A percentile compares a stretch with the other conserved stretches of the same genome.
Evolutionary conservation across 2,797 vertebrate genomes (phyloP).

Genomic region (Picus viridis): DNA sequence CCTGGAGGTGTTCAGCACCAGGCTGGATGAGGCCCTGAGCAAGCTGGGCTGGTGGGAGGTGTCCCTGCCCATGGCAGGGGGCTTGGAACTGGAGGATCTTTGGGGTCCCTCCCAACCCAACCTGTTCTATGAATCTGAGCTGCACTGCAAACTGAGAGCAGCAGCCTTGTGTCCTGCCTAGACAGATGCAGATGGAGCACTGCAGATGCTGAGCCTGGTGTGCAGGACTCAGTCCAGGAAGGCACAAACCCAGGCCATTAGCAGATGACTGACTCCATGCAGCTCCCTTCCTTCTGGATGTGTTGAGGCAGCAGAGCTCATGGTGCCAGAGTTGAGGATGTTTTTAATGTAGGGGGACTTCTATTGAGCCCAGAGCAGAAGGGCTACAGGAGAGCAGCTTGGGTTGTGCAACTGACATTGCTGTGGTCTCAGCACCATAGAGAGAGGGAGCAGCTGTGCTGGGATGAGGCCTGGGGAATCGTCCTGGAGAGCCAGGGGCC

Average conservation of each 20-base stretch:
- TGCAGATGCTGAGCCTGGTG: neutral
- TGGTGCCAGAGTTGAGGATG: neutral
- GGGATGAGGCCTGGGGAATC: neutral
- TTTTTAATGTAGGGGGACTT: neutral
- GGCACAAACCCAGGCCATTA: neutral
- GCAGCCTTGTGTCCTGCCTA: neutral
- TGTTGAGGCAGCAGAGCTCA: neutral
- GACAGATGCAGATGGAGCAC: neutral
- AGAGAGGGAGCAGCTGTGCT: neutral
- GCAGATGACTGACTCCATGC: neutral
- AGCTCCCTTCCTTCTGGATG: neutral
- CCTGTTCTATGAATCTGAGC: too few species aligned
- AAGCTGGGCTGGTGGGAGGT: too few species aligned
- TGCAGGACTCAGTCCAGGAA: neutral
- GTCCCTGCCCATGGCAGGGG: too few species aligned
- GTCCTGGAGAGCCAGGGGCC: conserved; percentile 29
- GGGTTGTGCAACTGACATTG: conserved; percentile 31
- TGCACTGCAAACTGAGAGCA: neutral
- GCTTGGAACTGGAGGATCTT: too few species aligned
- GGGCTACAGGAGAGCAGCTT: neutral
- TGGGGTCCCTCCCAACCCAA: too few species aligned
- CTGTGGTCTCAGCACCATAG: neutral
- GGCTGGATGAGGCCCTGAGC: too few species aligned
- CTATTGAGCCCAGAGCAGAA: neutral
- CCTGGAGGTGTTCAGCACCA: too few species aligned